Base-by-base conservation (phyloP, 2,797 vertebrate genomes). In the Bucorvus abyssinicus region DNA sequence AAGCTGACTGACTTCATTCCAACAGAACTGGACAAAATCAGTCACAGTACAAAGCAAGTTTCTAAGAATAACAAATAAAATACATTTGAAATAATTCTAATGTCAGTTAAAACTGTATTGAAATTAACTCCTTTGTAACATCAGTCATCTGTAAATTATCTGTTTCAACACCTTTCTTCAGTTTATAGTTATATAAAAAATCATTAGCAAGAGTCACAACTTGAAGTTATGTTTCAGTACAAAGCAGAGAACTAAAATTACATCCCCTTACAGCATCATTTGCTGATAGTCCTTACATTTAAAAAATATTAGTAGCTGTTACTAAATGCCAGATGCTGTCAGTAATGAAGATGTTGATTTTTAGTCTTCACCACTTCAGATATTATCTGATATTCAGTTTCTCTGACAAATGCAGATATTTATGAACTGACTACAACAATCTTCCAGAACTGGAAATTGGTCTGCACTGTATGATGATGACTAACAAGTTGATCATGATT, bases 401-500 rank as follows among this genome's bases (percentile, higher is more conserved):
- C 78, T 83, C 60, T 97, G 95, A 96, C 87, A 95, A 95, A 97
- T 89, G 53, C 64, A 94, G 94, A 89, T 96, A 95, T 95, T 95
- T 95, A 95, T 87, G 93, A 95, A 92, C 94, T 92, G 92, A 92
- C 86, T 95, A 71, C 60, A 89, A 77, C 5, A 0, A 95, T 94
- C 78, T 94, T 96, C 95, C 94, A 96, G 95, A 95, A 83, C 84
- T 97, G 81, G 78, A 95, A 97, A 94, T 87, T 94, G 78, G 84
- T 87, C 94, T 95, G 92, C 78, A 36, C 75, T 95, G 9, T 56
- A 96, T 80, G 84, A 90, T 87, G 90, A 87, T 95, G 94, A 96
- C 95, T 95, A 97, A 95, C 90, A 95, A 94, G 87, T 95, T 92
- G 96, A 95, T 94, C 86, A 83, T 96, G 94, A 97, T 96, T 92